Evolutionary conservation across 1,140 invertebrate species (phyloP).

Genomic region (Babylonia areolata): DNA sequence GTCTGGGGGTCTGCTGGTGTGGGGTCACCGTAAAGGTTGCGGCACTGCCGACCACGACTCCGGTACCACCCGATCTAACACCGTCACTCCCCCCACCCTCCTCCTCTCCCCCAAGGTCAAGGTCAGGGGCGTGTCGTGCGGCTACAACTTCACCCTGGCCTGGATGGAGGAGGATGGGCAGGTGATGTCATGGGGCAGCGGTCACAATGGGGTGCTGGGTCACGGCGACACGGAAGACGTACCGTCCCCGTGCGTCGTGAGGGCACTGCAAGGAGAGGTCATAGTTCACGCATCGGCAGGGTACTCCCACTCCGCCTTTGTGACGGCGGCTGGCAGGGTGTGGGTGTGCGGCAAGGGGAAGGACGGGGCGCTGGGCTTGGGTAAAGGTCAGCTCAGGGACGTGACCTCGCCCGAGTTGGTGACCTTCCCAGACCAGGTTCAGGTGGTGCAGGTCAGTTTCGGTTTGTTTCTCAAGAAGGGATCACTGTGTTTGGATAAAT

Average conservation of each 20-base stretch:
- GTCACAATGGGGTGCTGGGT: constrained; percentile 56
- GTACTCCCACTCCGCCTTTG: constrained; percentile 76
- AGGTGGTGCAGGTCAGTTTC: constrained; percentile 36
- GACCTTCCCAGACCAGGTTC: constrained; percentile 9
- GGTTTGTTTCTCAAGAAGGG: no score
- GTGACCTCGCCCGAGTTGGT: constrained; percentile 8
- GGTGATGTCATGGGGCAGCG: constrained; percentile 55
- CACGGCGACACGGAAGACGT: constrained; percentile 48
- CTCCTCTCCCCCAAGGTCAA: neutral
- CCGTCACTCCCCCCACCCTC: neutral
- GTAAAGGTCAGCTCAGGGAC: constrained; percentile 83
- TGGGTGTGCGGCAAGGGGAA: constrained; percentile 97
- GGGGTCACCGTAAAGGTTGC: constrained; percentile 53
- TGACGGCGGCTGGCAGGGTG: constrained; percentile 87
- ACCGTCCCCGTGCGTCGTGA: constrained; percentile 34
- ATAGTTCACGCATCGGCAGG: constrained; percentile 50
- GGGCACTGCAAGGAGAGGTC: constrained; percentile 28
- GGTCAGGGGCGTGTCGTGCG: constrained; percentile 50
- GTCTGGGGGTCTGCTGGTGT: constrained; percentile 42
- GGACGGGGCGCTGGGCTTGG: constrained; percentile 93
- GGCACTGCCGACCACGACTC: constrained; percentile 44
- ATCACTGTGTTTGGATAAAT: no score
- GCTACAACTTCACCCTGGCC: constrained; percentile 54
- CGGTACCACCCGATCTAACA: no score
- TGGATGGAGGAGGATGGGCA: constrained; percentile 53